These are phyloP conservation scores for Athene cunicularia DNA, from an alignment of 2,113 vertebrate species.

Conservation along the genomic window DNA sequence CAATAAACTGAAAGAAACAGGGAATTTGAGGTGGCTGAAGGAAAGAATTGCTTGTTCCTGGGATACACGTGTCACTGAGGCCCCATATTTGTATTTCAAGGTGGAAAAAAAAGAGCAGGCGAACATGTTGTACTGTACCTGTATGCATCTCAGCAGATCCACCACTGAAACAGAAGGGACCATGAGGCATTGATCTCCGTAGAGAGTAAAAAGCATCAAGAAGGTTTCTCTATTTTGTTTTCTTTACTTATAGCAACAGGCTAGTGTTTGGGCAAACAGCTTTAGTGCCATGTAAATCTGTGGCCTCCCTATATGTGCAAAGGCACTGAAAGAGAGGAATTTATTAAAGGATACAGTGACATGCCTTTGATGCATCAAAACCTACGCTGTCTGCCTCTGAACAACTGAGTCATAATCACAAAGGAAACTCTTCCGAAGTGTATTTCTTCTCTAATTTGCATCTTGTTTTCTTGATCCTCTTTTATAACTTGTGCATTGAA, in stretches of 20 bases:
- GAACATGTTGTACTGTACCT: background rate
- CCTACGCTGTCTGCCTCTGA: background rate
- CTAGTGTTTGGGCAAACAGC: background rate
- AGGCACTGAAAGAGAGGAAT: background rate
- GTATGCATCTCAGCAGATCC: background rate
- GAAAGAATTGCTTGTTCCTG: background rate
- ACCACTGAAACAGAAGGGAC: background rate
- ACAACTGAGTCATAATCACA: conserved; percentile 11
- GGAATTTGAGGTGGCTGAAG: background rate
- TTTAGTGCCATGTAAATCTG: background rate
- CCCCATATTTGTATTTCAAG: background rate
- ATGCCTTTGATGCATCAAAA: background rate
- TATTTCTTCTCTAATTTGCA: conserved; percentile 51
- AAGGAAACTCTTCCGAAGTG: conserved; percentile 42
- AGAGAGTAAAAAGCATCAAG: background rate
- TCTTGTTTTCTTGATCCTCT: conserved; percentile 40
- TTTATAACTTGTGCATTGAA: conserved; percentile 35
- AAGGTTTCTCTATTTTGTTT: background rate
- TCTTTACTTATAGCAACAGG: background rate
- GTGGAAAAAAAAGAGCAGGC: background rate
- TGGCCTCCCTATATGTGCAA: background rate
- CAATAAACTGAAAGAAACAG: background rate
- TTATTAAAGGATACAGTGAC: background rate
- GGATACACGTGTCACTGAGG: background rate
- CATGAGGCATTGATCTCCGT: fast-evolving